Evolutionary conservation across 37 sponge, comb jelly and placozoan species (phyloP).

Genomic region (Petrosia ficiformis): DNA sequence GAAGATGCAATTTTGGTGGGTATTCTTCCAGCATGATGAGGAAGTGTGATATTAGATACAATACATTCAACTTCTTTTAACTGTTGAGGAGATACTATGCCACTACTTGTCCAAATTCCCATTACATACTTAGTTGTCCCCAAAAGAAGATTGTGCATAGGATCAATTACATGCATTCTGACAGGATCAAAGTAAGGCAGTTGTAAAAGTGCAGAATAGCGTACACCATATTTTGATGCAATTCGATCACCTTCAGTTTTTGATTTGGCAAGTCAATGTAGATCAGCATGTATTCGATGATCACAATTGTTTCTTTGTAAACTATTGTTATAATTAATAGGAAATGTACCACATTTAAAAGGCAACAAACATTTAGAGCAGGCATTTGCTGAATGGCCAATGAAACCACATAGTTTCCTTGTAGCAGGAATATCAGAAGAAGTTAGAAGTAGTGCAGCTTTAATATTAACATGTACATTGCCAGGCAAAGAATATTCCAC

Average conservation of each 20-base stretch:
- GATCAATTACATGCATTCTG: conserved; percentile 41
- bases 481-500: no score
- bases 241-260: conserved; percentile 11
- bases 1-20: conserved; percentile 13
- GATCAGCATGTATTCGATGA: no score
- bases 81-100: not conserved
- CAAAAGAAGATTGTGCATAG: conserved; percentile 47
- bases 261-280: no score
- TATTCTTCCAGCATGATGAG: conserved; percentile 1
- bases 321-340: no score
- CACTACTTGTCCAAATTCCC: conserved; percentile 4
- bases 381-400: no score
- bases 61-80: not conserved
- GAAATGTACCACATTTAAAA: no score
- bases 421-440: no score
- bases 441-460: no score
- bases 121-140: conserved; percentile 26
- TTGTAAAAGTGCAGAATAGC: conserved; percentile 29
- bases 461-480: no score
- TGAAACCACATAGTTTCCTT: no score
- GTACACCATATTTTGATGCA: conserved; percentile 17
- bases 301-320: no score
- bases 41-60: not conserved
- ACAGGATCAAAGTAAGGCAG: conserved; percentile 46
- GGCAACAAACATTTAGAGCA: no score